phyloP scores from a whole-genome alignment of 2,113 vertebrate species.

The Muntiacus muntjak region DNA sequence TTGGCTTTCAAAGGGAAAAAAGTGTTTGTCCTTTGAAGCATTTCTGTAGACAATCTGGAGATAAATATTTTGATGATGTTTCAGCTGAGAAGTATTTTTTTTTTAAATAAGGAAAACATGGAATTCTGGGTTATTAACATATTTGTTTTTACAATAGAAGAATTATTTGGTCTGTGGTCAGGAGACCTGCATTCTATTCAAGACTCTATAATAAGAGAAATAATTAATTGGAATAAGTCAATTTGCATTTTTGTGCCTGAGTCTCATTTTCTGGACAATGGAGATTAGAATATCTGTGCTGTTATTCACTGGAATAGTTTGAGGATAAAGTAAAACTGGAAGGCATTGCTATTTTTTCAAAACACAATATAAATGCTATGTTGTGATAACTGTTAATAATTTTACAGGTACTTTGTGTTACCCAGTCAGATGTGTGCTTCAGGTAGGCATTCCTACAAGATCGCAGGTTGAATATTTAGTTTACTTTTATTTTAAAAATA shows the following conservation, averaged over 20 bases:
- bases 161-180: neutral
- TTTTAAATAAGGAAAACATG: constrained; percentile 37
- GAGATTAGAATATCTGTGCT: neutral
- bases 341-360: constrained; percentile 38
- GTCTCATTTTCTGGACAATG: neutral
- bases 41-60: neutral
- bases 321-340: constrained; percentile 46
- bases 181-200: neutral
- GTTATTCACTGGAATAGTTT: neutral
- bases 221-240: neutral
- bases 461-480: constrained; percentile 47
- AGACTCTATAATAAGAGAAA: neutral
- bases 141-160: neutral
- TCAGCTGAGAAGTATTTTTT: neutral
- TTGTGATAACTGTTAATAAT: neutral
- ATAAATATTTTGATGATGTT: neutral
- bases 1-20: constrained; percentile 30
- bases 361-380: constrained; percentile 49
- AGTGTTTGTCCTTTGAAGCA: neutral
- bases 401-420: neutral
- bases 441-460: constrained; percentile 45
- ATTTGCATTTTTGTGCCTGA: neutral
- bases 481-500: constrained; percentile 72
- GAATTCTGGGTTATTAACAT: neutral
- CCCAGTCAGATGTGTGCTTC: constrained; percentile 70